These are phyloP conservation scores for Sandelia bainsii DNA, from an alignment of 2,797 vertebrate species.

Conservation along the genomic window DNA sequence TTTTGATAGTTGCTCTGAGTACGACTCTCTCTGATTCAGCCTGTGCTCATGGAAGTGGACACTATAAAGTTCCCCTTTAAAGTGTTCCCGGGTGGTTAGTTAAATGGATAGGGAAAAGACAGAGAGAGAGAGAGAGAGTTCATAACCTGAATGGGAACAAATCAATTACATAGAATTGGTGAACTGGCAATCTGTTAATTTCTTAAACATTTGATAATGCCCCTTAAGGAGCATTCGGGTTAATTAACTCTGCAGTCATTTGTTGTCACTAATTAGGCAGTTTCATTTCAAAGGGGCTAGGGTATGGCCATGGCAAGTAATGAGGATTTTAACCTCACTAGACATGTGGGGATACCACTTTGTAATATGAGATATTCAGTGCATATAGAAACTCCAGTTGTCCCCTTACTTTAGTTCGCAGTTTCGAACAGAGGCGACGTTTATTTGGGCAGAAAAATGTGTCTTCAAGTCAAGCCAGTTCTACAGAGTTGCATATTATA, in stretches of 20 bases:
- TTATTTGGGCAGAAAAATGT: not conserved
- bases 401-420: constrained; percentile 21
- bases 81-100: constrained; percentile 63
- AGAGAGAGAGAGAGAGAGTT: constrained; percentile 35
- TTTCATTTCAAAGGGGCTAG: constrained; percentile 82
- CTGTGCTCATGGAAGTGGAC: constrained; percentile 58
- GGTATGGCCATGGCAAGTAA: constrained; percentile 76
- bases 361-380: constrained; percentile 49
- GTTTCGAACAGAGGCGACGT: constrained; percentile 21
- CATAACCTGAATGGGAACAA: constrained; percentile 80
- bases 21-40: constrained; percentile 39
- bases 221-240: constrained; percentile 80
- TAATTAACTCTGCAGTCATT: constrained; percentile 83
- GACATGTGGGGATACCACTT: constrained; percentile 64
- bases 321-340: constrained; percentile 83
- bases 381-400: constrained; percentile 33
- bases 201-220: constrained; percentile 83
- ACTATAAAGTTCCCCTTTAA: constrained; percentile 57
- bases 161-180: constrained; percentile 83
- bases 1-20: constrained; percentile 55
- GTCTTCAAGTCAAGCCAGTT: not conserved
- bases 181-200: constrained; percentile 82
- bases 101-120: constrained; percentile 66
- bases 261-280: constrained; percentile 82
- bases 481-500: not conserved